phyloP scores from a whole-genome alignment of 1,140 invertebrate genomes.

The Trichonephila clavata region DNA sequence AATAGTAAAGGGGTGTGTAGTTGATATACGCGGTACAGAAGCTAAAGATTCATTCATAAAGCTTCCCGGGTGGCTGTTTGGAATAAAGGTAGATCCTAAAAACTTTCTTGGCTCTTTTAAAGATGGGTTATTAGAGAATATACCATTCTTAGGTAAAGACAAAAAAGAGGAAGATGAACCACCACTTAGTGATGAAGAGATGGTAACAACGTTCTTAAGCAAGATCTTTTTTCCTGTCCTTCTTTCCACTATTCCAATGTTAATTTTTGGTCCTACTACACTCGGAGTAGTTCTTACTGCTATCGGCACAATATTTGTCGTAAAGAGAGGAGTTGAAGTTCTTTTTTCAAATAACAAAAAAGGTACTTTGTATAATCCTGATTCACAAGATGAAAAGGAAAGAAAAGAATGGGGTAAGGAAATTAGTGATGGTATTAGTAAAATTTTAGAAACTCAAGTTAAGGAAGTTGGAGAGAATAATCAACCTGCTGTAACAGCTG shows the following conservation, averaged over 20 bases:
- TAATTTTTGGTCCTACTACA: not conserved
- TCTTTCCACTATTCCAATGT: not conserved
- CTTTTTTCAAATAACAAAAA: slow-evolving; percentile 29
- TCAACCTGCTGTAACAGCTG: too few species aligned
- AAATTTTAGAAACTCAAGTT: too few species aligned
- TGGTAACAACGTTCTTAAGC: slow-evolving; percentile 3
- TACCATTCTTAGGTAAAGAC: slow-evolving; percentile 28
- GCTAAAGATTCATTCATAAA: too few species aligned
- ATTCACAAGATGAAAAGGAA: slow-evolving; percentile 18
- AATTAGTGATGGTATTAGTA: too few species aligned
- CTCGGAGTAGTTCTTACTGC: not conserved
- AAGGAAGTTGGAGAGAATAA: too few species aligned
- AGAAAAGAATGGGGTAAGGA: not conserved
- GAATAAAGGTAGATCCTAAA: not conserved
- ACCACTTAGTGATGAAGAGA: slow-evolving; percentile 24
- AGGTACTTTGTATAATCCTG: slow-evolving; percentile 1
- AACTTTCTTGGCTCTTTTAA: not conserved
- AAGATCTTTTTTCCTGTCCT: not conserved
- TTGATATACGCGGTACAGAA: too few species aligned
- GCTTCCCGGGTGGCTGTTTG: too few species aligned
- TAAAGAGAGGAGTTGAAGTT: not conserved
- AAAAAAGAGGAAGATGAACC: slow-evolving; percentile 28
- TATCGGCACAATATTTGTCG: not conserved
- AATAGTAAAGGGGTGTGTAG: too few species aligned
- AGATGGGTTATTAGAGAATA: not conserved